Conservation (phyloP, 2,888 invertebrate species). For the Drosophila borealis region DNA sequence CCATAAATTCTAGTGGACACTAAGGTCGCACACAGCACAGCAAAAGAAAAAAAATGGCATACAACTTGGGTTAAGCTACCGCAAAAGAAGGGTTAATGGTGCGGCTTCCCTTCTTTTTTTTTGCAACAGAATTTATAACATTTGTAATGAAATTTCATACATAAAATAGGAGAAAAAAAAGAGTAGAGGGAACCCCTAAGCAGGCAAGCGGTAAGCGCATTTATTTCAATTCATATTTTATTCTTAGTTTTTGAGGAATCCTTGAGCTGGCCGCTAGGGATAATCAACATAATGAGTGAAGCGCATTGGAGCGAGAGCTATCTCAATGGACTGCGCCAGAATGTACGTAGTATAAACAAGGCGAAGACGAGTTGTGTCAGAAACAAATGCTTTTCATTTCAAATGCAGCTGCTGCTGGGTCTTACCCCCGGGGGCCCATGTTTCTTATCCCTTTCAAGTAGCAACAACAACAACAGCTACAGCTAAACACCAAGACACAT, state of each 20-base stretch:
- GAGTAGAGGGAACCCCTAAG: not conserved
- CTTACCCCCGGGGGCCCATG: constrained; percentile 56
- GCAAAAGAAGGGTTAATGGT: constrained; percentile 73
- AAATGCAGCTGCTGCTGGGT: constrained; percentile 76
- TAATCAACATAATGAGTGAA: constrained; percentile 78
- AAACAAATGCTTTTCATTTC: constrained; percentile 82
- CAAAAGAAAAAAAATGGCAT: constrained; percentile 23
- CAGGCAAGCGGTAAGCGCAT: constrained; percentile 64
- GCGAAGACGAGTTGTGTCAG: constrained; percentile 80
- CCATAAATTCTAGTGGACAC: constrained; percentile 62
- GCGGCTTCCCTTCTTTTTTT: constrained; percentile 40
- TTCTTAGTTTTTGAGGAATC: constrained; percentile 49
- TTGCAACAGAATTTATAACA: constrained; percentile 65
- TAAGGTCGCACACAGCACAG: constrained; percentile 43
- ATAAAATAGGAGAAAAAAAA: constrained; percentile 9
- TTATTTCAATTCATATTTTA: constrained; percentile 78
- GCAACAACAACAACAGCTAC: constrained; percentile 14
- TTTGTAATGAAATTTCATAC: constrained; percentile 67
- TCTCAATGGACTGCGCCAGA: constrained; percentile 66
- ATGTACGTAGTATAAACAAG: constrained; percentile 13
- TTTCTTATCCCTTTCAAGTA: constrained; percentile 60
- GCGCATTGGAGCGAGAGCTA: constrained; percentile 72
- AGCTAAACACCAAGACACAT: constrained; percentile 32
- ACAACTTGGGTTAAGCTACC: constrained; percentile 66
- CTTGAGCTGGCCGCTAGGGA: constrained; percentile 71